Evolutionary conservation across 92 coral and sea anemone species (phyloP).

Genomic region (Porites evermanni): DNA sequence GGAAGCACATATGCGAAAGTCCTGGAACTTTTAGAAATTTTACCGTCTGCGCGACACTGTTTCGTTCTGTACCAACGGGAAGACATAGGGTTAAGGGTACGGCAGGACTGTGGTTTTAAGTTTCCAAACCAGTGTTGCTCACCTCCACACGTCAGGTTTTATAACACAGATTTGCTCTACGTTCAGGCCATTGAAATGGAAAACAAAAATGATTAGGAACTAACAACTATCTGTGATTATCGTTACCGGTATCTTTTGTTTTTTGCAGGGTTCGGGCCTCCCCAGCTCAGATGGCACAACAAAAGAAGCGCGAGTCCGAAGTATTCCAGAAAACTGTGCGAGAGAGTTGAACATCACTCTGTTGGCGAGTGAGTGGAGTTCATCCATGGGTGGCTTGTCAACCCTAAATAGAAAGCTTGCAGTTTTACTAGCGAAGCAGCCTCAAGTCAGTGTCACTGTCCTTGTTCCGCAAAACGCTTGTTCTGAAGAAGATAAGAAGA

Average conservation of each 20-base stretch:
- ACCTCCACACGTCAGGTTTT: too few relatives aligned
- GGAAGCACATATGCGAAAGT: too few relatives aligned
- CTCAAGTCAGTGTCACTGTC: not conserved
- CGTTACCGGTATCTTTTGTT: not conserved
- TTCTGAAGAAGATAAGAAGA: not conserved
- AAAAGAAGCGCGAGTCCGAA: not conserved
- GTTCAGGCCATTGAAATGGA: not conserved
- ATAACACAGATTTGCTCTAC: too few relatives aligned
- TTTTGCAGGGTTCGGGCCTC: not conserved
- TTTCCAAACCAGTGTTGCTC: too few relatives aligned
- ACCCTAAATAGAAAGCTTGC: not conserved
- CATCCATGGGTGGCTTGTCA: not conserved
- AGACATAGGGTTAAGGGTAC: too few relatives aligned
- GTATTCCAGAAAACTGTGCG: not conserved
- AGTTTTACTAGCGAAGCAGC: not conserved
- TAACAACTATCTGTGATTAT: not conserved
- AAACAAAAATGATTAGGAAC: not conserved
- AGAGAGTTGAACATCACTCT: not conserved
- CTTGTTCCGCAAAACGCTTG: not conserved
- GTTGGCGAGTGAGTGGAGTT: not conserved
- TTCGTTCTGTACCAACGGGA: too few relatives aligned
- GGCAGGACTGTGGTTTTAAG: too few relatives aligned
- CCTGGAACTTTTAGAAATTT: too few relatives aligned
- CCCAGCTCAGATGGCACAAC: not conserved
- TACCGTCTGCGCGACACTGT: too few relatives aligned